Conservation (phyloP, 2,888 invertebrate genomes). For the Petrophora chlorosata region DNA sequence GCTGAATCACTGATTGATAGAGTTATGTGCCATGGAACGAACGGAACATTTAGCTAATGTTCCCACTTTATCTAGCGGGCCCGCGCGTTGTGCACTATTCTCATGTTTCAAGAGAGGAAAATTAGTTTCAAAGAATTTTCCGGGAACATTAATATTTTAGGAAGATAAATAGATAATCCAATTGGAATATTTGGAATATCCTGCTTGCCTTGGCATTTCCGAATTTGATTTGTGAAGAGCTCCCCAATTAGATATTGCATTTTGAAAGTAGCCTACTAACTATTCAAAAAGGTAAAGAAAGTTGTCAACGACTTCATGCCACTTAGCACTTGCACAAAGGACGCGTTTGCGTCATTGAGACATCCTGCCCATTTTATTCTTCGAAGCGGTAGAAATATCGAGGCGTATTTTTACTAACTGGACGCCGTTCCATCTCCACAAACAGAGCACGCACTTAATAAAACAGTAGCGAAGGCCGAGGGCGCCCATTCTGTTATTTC, state of each 20-base stretch:
- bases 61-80: slow-evolving; percentile 38
- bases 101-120: slow-evolving; percentile 6
- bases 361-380: slow-evolving; percentile 22
- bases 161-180: too few relatives aligned
- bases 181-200: not conserved
- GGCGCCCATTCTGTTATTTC: slow-evolving; percentile 63
- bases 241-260: too few relatives aligned
- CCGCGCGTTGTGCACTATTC: not conserved
- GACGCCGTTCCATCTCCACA: slow-evolving; percentile 39
- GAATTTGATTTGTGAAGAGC: too few relatives aligned
- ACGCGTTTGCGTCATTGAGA: slow-evolving; percentile 26
- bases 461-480: slow-evolving; percentile 64
- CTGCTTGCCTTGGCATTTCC: too few relatives aligned
- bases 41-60: slow-evolving; percentile 54
- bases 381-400: slow-evolving; percentile 29
- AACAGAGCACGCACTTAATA: slow-evolving; percentile 42
- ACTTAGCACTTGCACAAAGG: slow-evolving; percentile 18
- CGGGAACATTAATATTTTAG: not conserved
- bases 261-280: slow-evolving; percentile 4
- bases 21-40: slow-evolving; percentile 56
- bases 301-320: slow-evolving; percentile 9
- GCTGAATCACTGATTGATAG: slow-evolving; percentile 70
- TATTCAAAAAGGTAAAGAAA: slow-evolving; percentile 15
- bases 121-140: not conserved
- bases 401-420: slow-evolving; percentile 41